Conservation (phyloP, 2,113 vertebrate genomes). For the Riparia riparia region DNA sequence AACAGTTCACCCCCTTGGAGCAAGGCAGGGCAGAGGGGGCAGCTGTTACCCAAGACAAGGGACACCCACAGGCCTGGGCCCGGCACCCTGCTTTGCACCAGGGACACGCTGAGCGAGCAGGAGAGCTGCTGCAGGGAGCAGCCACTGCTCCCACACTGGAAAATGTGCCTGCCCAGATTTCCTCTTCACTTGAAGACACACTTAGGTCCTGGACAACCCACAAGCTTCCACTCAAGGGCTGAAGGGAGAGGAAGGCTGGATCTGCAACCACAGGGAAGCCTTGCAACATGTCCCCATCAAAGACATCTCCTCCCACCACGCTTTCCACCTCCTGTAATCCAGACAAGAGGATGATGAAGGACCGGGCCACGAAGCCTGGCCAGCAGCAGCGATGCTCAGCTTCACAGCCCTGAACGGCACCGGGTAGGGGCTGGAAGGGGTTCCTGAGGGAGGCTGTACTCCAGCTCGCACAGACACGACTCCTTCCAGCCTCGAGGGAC, state of each 20-base stretch:
- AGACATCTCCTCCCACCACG: accelerated
- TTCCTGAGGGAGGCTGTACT: not conserved
- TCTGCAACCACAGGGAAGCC: not conserved
- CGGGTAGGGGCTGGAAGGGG: not conserved
- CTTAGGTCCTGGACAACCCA: not conserved
- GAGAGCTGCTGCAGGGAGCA: not conserved
- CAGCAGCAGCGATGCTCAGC: not conserved
- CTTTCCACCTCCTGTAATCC: not conserved
- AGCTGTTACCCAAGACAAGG: not conserved
- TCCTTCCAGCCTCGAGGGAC: not conserved
- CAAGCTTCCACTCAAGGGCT: not conserved
- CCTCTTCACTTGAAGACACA: not conserved
- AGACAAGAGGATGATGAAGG: not conserved
- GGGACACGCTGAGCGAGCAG: accelerated
- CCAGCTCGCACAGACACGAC: not conserved
- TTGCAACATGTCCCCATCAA: not conserved
- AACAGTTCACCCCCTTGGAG: not conserved
- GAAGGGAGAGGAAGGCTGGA: not conserved
- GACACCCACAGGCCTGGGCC: not conserved
- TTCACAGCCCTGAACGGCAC: accelerated
- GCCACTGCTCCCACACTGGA: not conserved
- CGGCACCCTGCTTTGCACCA: not conserved
- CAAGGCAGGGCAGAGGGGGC: not conserved
- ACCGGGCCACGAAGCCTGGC: accelerated
- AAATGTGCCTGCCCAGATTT: not conserved